Percentiles rank a stretch among this genome's conserved stretches.
Evolutionary conservation across 2,888 invertebrate genomes (phyloP).

Genomic region (Ashinkailepas kermadecensis): DNA sequence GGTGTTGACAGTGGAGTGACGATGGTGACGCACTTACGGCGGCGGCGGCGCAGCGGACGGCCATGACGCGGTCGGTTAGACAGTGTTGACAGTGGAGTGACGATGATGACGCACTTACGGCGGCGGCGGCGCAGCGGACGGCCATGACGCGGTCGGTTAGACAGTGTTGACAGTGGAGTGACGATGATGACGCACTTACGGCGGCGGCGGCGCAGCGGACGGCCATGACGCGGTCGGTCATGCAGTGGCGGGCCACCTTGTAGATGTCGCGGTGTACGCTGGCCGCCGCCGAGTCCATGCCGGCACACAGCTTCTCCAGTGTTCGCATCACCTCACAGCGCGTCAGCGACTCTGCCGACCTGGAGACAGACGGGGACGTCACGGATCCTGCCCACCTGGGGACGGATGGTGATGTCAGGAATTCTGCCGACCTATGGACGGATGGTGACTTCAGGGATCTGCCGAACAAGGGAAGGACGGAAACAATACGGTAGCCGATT

Average conservation of each 20-base stretch:
- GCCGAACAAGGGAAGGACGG: too few species aligned
- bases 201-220: constrained; percentile 87
- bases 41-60: constrained; percentile 88
- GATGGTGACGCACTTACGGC: constrained; percentile 58
- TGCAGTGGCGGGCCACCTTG: constrained; percentile 76
- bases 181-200: constrained; percentile 62
- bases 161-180: constrained; percentile 71
- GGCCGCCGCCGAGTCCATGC: constrained; percentile 89
- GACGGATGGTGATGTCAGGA: too few species aligned
- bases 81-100: constrained; percentile 78
- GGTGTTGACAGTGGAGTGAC: constrained; percentile 77
- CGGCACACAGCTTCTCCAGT: constrained; percentile 81
- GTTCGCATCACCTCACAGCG: constrained; percentile 96
- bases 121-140: constrained; percentile 79
- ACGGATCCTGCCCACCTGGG: too few species aligned
- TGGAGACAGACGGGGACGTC: too few species aligned
- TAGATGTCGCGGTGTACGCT: constrained; percentile 81
- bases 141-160: constrained; percentile 85
- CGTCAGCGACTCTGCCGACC: constrained; percentile 79
- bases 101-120: constrained; percentile 82
- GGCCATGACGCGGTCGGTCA: constrained; percentile 84
- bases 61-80: constrained; percentile 81
- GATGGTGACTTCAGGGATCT: too few species aligned
- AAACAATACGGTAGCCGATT: too few species aligned
- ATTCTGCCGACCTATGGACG: too few species aligned